Conservation (phyloP, 2,797 vertebrate species). For the Acanthurus lineatus region DNA sequence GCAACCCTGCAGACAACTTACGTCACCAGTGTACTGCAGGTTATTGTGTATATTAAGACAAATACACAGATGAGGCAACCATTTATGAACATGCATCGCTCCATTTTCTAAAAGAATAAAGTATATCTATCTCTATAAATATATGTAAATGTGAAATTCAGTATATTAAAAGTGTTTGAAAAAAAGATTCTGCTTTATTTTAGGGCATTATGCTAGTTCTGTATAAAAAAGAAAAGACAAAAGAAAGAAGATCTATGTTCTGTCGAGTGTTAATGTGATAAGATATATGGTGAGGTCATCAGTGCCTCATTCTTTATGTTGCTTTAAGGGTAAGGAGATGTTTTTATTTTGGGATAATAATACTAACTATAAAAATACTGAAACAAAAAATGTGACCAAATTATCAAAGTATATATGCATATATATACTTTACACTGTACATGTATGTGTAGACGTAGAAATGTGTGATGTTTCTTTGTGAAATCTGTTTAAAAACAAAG, state of each 20-base stretch:
- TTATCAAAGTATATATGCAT: slow-evolving; percentile 64
- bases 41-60: slow-evolving; percentile 14
- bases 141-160: slow-evolving; percentile 78
- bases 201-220: slow-evolving; percentile 79
- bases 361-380: slow-evolving; percentile 60
- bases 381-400: slow-evolving; percentile 72
- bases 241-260: slow-evolving; percentile 62
- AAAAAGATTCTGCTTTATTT: slow-evolving; percentile 74
- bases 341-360: slow-evolving; percentile 83
- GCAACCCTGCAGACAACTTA: background rate
- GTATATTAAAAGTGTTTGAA: slow-evolving; percentile 70
- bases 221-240: slow-evolving; percentile 62
- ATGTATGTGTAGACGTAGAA: slow-evolving; percentile 69
- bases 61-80: slow-evolving; percentile 37
- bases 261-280: slow-evolving; percentile 69
- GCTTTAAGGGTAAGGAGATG: slow-evolving; percentile 69
- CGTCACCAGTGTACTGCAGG: background rate
- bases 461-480: slow-evolving; percentile 76
- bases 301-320: slow-evolving; percentile 62
- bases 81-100: slow-evolving; percentile 62
- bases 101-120: slow-evolving; percentile 64
- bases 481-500: slow-evolving; percentile 65
- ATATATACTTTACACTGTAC: slow-evolving; percentile 72
- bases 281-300: slow-evolving; percentile 57
- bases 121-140: slow-evolving; percentile 67